Evolutionary conservation across 2,888 invertebrate species (phyloP), one percentile per base, ranked within the genome.

Genomic region (Tanypteryx hageni): DNA sequence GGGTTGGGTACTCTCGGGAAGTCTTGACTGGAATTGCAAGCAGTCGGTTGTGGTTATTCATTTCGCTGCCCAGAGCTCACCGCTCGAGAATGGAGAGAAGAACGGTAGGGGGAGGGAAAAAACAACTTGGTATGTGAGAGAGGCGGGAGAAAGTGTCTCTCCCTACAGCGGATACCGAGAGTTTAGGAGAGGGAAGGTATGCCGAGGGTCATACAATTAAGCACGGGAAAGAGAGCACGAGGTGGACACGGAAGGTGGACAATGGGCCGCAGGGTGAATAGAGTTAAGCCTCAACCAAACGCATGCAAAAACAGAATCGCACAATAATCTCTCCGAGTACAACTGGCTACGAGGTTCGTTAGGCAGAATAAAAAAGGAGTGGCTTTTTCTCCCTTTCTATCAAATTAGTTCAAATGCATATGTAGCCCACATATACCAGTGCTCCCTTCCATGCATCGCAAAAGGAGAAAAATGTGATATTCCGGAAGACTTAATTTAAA

Each of bases 1-100:
- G 16, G 59, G 64, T 11, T 22, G 31, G 58, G 86, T 27, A 16
- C 27, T 68, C 68, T 59, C 22, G 58, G 22, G 82, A 44, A 18
- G 82, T 0, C 86, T 59, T n/a, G 86, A 31, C 44, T 89, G 89
- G 64, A 89, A 86, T 86, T 61, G 86, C 86, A 61, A 27, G 89
- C 89, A 16, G 64, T 16, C 83, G 89, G 89, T 44, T 83, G 83
- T 57, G 83, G 56, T 83, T 89, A 89, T 89, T 89, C 89, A 89
- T 89, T 64, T 89, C 31, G 64, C 89, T 89, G 89, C 89, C 89
- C 89, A 89, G 61, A 57, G 83, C 44, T 83, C 22, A 83, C 56
- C 82, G 82, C 82, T 31, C 22, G 27, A 58, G 85, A n/a, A 58
- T 56, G 83, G 18, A n/a, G 83, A 31, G 22, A 59, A 18, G 86